These are phyloP conservation scores for Clarias platycephalus DNA, from an alignment of 2,797 vertebrate species.

Conservation along the genomic window DNA sequence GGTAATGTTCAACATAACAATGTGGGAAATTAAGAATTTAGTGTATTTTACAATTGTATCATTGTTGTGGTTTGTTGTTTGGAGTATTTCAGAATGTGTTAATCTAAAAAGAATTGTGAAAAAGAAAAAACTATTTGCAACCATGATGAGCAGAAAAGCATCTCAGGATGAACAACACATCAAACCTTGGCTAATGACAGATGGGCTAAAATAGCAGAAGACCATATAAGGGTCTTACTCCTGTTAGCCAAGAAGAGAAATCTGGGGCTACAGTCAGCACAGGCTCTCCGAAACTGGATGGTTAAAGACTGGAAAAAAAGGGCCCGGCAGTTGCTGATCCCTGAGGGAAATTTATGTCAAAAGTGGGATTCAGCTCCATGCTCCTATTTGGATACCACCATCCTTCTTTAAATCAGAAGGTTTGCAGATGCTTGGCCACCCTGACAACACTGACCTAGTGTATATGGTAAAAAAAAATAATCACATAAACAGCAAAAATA, in stretches of 20 bases:
- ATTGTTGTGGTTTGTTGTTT: background rate
- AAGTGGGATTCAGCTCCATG: background rate
- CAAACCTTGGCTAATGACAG: background rate
- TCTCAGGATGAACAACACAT: background rate
- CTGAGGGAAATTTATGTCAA: background rate
- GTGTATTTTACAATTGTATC: background rate
- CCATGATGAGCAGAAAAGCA: background rate
- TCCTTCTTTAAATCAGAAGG: background rate
- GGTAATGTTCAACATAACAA: background rate
- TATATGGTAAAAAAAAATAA: slow-evolving; percentile 2
- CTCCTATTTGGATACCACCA: background rate
- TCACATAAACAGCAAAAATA: background rate
- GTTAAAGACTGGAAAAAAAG: background rate
- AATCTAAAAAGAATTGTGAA: background rate
- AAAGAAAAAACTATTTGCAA: background rate
- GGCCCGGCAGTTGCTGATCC: too few relatives aligned
- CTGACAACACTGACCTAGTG: background rate
- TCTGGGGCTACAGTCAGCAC: background rate
- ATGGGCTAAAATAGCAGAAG: background rate
- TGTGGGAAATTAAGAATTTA: background rate
- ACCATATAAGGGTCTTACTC: background rate
- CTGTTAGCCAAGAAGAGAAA: background rate
- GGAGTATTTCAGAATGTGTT: background rate
- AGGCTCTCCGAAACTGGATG: background rate
- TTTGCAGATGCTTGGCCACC: background rate